Evolutionary conservation across 2,888 invertebrate genomes (phyloP).

Genomic region (Leuctra nigra): DNA sequence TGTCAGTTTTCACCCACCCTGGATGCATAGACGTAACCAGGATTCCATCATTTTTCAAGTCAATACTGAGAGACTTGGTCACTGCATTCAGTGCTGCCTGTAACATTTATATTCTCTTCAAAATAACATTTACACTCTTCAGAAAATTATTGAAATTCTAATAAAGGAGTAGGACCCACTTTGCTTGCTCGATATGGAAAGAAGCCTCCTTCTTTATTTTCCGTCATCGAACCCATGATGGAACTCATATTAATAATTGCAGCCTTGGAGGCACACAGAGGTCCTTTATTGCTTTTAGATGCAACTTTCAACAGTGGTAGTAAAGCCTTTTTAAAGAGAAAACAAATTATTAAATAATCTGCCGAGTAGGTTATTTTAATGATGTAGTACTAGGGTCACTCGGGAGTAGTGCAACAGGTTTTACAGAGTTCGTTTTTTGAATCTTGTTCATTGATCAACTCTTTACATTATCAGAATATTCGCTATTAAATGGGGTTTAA

Average conservation of each 20-base stretch:
- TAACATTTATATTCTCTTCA: not conserved
- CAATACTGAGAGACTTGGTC: conserved; percentile 75
- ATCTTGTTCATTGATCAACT: too few relatives aligned
- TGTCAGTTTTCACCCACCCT: conserved; percentile 86
- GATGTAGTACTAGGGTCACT: too few relatives aligned
- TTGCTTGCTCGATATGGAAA: conserved; percentile 86
- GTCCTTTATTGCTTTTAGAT: conserved; percentile 47
- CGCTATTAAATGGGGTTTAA: too few relatives aligned
- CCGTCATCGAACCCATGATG: conserved; percentile 67
- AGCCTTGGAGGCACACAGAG: conserved; percentile 56
- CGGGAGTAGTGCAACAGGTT: too few relatives aligned
- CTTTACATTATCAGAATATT: too few relatives aligned
- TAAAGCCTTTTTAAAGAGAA: conserved; percentile 50
- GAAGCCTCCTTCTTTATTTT: conserved; percentile 68
- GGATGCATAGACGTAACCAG: conserved; percentile 73
- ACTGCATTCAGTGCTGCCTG: conserved; percentile 81
- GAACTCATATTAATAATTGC: conserved; percentile 82
- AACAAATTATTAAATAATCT: not conserved
- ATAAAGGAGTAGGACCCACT: too few relatives aligned
- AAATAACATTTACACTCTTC: not conserved
- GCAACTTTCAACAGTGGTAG: conserved; percentile 66
- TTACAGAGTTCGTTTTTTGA: too few relatives aligned
- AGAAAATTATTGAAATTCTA: not conserved
- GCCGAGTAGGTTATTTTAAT: too few relatives aligned
- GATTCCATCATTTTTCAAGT: conserved; percentile 68